Conservation (phyloP, 2,888 invertebrate species). For the Agonopterix arenella region DNA sequence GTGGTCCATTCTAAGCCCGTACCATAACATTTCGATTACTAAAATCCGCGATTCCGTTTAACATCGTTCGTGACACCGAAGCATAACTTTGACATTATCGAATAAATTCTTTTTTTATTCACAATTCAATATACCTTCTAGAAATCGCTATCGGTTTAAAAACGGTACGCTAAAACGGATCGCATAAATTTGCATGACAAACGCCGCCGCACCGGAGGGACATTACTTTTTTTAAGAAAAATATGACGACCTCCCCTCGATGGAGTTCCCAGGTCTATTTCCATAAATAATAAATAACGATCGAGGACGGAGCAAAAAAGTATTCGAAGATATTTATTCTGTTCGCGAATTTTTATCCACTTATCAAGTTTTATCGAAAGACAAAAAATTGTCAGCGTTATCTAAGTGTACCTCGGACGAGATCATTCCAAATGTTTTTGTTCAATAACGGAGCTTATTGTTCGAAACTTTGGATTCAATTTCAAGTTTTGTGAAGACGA, state of each 20-base stretch:
- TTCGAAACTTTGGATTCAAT: too few relatives aligned
- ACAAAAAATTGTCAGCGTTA: slow-evolving; percentile 1
- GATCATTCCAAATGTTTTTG: not conserved
- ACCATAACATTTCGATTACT: too few relatives aligned
- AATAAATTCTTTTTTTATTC: slow-evolving; percentile 45
- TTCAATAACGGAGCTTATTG: too few relatives aligned
- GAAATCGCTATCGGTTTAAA: slow-evolving; percentile 68
- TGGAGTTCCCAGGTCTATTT: slow-evolving; percentile 69
- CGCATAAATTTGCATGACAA: slow-evolving; percentile 74
- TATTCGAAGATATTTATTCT: slow-evolving; percentile 66
- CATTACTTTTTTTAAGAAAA: slow-evolving; percentile 71
- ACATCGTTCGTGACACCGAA: slow-evolving; percentile 46
- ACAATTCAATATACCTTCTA: slow-evolving; percentile 62
- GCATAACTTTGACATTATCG: slow-evolving; percentile 45
- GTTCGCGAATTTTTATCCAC: slow-evolving; percentile 65
- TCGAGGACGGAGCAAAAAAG: slow-evolving; percentile 61
- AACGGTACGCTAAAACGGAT: slow-evolving; percentile 61
- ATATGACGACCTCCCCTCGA: slow-evolving; percentile 68
- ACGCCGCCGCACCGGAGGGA: slow-evolving; percentile 52
- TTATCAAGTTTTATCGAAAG: slow-evolving; percentile 47
- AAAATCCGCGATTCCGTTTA: slow-evolving; percentile 19
- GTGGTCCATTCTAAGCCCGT: too few relatives aligned
- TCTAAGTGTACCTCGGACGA: not conserved
- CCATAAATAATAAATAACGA: slow-evolving; percentile 76
- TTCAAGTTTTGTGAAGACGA: too few relatives aligned